A percentile compares a stretch with the other conserved stretches of the same genome.
Evolutionary conservation across 23 tunicate genomes (phyloP).

Genomic region (Trididemnum miniatum): DNA sequence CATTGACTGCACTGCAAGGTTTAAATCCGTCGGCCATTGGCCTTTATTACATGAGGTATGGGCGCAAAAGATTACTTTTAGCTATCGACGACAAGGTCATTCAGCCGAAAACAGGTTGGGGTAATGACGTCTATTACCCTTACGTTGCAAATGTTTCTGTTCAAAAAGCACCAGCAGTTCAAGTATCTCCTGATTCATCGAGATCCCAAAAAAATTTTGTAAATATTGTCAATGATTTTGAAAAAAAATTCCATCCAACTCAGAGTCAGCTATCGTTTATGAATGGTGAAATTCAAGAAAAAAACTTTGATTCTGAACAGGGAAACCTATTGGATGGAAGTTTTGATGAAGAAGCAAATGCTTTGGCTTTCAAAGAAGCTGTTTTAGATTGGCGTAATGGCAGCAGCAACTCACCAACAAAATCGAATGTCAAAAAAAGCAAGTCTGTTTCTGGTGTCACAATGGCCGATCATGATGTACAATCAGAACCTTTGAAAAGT

Average conservation of each 20-base stretch:
- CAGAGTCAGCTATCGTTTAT: too few species aligned
- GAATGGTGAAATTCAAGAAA: background rate
- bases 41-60: conserved; percentile 62
- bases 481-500: conserved; percentile 58
- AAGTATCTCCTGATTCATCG: conserved; percentile 2
- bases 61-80: conserved; percentile 72
- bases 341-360: conserved; percentile 83
- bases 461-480: conserved; percentile 84
- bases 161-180: conserved; percentile 6
- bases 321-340: conserved; percentile 41
- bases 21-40: conserved; percentile 78
- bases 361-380: conserved; percentile 80
- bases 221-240: background rate
- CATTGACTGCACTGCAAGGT: conserved; percentile 55
- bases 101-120: conserved; percentile 92
- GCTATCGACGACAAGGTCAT: conserved; percentile 75
- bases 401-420: background rate
- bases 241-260: background rate
- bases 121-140: conserved; percentile 72
- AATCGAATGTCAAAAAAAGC: background rate
- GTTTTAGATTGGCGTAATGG: conserved; percentile 68
- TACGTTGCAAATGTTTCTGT: conserved; percentile 49
- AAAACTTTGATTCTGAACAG: background rate
- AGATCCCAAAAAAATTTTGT: background rate
- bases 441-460: conserved; percentile 13